Evolutionary conservation across 2,797 vertebrate species (phyloP).

Genomic region (Ceryle rudis): DNA sequence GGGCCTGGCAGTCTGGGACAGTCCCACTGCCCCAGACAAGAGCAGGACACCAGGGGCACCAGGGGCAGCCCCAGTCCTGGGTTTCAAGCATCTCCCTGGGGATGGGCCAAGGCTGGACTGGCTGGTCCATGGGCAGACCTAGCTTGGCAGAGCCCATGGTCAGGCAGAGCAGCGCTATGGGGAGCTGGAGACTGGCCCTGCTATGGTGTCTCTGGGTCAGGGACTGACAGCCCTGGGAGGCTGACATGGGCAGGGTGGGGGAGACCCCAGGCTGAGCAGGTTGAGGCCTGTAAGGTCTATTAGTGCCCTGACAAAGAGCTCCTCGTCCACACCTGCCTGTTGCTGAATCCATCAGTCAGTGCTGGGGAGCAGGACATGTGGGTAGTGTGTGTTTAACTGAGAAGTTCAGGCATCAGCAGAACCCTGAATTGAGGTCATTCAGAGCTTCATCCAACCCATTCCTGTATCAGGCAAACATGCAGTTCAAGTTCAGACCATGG

Average conservation of each 20-base stretch:
- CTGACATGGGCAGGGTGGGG: neutral
- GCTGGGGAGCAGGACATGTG: neutral
- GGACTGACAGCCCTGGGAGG: neutral
- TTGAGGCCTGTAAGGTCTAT: neutral
- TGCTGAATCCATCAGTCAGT: neutral
- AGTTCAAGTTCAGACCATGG: neutral
- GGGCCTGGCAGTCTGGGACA: neutral
- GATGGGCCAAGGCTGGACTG: too few species aligned
- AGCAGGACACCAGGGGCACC: neutral
- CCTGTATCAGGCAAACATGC: neutral
- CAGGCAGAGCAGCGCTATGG: neutral
- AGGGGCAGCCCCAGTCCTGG: neutral
- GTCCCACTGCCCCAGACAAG: too few species aligned
- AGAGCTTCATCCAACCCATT: neutral
- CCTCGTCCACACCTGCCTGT: neutral
- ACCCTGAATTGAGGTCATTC: rapidly evolving
- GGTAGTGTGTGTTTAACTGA: neutral
- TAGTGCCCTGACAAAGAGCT: neutral
- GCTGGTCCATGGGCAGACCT: too few species aligned
- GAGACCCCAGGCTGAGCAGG: neutral
- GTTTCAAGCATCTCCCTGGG: neutral
- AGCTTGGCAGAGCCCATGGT: neutral
- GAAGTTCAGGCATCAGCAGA: rapidly evolving
- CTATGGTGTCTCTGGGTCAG: neutral
- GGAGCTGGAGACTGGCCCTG: neutral